These are phyloP conservation scores for Propithecus perrieri DNA, from an alignment of 2,797 vertebrate species.

Conservation along the genomic window DNA sequence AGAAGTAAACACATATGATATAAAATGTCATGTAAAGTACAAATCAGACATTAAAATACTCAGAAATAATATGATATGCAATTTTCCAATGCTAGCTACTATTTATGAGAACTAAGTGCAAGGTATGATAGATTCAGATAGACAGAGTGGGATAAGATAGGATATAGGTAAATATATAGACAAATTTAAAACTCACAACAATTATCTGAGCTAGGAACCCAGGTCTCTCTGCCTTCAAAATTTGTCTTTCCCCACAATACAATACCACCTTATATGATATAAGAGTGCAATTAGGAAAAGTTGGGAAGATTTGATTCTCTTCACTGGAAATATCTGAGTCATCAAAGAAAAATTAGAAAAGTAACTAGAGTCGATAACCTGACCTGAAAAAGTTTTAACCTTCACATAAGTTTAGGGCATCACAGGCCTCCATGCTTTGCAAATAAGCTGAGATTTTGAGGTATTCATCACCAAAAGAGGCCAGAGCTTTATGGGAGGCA, in stretches of 20 bases:
- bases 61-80: neutral
- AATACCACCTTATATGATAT: neutral
- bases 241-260: neutral
- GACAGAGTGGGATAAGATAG: neutral
- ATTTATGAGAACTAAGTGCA: neutral
- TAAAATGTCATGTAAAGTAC: conserved; percentile 23
- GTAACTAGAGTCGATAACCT: neutral
- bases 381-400: neutral
- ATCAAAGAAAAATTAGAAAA: conserved; percentile 24
- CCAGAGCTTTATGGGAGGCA: neutral
- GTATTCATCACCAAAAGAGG: neutral
- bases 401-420: neutral
- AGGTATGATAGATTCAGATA: neutral
- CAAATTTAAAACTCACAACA: neutral
- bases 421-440: neutral
- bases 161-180: neutral
- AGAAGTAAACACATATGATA: neutral
- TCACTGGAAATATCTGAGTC: neutral
- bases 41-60: neutral
- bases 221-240: conserved; percentile 8
- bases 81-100: neutral
- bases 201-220: conserved; percentile 9
- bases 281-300: neutral
- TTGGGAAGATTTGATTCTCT: neutral
- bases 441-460: neutral